Percentiles rank a stretch among this genome's conserved stretches.
These are phyloP conservation scores for Vulpes vulpes DNA, from an alignment of 2,113 vertebrate species.

Conservation along the genomic window DNA sequence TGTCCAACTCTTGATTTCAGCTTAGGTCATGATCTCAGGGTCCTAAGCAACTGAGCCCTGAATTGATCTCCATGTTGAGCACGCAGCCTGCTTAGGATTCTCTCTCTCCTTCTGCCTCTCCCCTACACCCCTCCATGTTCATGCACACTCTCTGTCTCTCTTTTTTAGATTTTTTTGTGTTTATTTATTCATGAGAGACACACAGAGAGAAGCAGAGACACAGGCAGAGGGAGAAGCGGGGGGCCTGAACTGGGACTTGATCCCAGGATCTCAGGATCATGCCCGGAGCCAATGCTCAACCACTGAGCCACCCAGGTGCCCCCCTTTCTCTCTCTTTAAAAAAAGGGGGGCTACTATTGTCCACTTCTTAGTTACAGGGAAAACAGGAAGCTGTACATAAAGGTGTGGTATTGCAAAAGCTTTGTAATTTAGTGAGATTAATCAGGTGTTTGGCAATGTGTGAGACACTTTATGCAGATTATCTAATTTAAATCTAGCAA, in stretches of 20 bases:
- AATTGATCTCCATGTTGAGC: neutral
- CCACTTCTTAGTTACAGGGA: neutral
- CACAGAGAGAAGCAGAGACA: too few species aligned
- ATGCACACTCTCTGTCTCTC: neutral
- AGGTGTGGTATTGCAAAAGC: neutral
- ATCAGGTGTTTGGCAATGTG: neutral
- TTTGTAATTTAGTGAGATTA: neutral
- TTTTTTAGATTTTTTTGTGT: too few species aligned
- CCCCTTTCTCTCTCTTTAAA: too few species aligned
- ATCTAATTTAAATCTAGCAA: constrained; percentile 26
- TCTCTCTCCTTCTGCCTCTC: neutral
- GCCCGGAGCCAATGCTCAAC: too few species aligned
- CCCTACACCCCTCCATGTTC: neutral
- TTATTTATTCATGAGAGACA: too few species aligned
- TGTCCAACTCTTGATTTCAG: neutral
- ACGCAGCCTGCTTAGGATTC: neutral
- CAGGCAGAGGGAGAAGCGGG: too few species aligned
- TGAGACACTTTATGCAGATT: neutral
- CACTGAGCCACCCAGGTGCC: too few species aligned
- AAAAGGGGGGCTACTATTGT: neutral
- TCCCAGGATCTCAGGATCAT: too few species aligned
- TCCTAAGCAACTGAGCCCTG: neutral
- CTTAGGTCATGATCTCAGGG: neutral
- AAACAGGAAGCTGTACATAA: neutral
- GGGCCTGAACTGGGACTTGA: too few species aligned